Percentiles rank a stretch among this genome's conserved stretches.
Conservation (phyloP, 2,797 vertebrate species). For the Arnoldichthys spilopterus region DNA sequence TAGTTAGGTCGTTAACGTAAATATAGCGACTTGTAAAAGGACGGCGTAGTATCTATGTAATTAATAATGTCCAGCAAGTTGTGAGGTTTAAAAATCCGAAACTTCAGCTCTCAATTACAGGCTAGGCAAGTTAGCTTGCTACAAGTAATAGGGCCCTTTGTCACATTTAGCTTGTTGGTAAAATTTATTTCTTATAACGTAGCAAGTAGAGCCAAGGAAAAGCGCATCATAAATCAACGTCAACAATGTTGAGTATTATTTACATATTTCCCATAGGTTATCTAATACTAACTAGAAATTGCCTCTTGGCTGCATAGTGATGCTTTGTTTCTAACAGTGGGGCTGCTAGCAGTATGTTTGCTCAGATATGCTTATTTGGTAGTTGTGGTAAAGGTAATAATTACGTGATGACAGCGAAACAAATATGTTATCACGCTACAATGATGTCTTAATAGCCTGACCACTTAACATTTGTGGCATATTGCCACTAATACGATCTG, state of each 20-base stretch:
- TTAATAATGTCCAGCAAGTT: background rate
- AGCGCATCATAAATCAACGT: background rate
- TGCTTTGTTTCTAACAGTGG: background rate
- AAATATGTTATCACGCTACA: background rate
- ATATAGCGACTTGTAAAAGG: background rate
- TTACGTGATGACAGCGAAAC: background rate
- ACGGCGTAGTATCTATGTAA: no score
- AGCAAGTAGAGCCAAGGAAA: background rate
- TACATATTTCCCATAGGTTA: background rate
- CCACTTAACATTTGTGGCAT: background rate
- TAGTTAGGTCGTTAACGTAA: background rate
- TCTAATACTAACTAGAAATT: background rate
- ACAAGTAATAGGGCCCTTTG: slow-evolving; percentile 20
- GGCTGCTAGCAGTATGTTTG: no score
- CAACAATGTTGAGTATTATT: background rate
- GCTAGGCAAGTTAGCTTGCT: background rate
- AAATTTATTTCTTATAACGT: background rate
- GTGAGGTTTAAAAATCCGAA: slow-evolving; percentile 1
- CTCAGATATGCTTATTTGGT: background rate
- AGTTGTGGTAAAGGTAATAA: background rate
- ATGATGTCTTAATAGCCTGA: background rate
- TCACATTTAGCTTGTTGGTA: background rate
- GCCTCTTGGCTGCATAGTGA: background rate
- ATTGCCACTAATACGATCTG: background rate
- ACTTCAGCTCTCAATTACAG: background rate